Base-by-base conservation (phyloP, 2,797 vertebrate species). In the Pangasius sanitwongsei region DNA sequence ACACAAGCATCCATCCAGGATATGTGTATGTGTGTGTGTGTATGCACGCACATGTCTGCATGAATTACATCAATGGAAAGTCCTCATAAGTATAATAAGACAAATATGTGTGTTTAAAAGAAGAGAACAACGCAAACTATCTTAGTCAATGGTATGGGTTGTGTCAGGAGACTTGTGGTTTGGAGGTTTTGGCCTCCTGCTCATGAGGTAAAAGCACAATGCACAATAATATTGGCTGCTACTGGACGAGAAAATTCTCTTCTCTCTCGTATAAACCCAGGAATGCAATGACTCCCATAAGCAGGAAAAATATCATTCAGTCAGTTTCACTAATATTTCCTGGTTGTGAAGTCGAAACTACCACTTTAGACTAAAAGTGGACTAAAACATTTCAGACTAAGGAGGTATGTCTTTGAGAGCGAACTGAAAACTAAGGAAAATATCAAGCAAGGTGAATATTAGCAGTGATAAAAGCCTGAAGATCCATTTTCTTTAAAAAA, bases 1-100 rank as follows among this genome's bases (percentile, higher is more conserved):
- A 23, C 74, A 48, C 89, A 16, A 91, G 91, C 93, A 93, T 92
- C 94, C 93, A 88, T 92, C 91, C 92, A 92, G 91, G 92, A 95
- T 93, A 93, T 93, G 92, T 92, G 92, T 91, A 92, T 65, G 55
- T 86, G 34, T 70, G 15, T 70, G 67, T 31, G 5, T 70, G 15
- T 1, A 0, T 37, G 31, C 55, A 57, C 3, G 50, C 50, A 15
- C 61, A 28, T 72, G 37, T 89, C 44, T 48, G 7, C 44, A 48
- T 48, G 44, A 67, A 83, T 44, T 72, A 12, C 5, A 28, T 25
- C 28, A 55, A 57, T 80, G 37, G 13, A 61, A 41, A 34, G 28
- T 77, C 9, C 50, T 6, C 48, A 61, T 61, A 61, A 82, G 2
- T 57, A 74, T 23, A n/a, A 31, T 2, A 3, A 48, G 2, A 61